Evolutionary conservation across 2,113 vertebrate genomes (phyloP), one percentile per base, ranked within the genome.

Genomic region (Cyprinus carpio): DNA sequence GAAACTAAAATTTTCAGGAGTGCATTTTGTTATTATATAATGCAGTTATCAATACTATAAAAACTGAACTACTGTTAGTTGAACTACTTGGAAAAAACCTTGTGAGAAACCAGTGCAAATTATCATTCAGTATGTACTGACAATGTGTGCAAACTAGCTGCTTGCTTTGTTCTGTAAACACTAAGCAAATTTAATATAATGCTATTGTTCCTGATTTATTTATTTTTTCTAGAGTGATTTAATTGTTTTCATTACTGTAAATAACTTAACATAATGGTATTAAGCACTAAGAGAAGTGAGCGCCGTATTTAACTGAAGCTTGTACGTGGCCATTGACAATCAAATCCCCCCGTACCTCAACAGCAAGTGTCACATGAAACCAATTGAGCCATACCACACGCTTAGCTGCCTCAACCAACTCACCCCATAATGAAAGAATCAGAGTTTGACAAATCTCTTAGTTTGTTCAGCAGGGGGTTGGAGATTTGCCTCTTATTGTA

Each of bases 381-480:
- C 83, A 90, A 92, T 90, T 91, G 89, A 92, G 91, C 90, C 85
- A 83, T 91, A 89, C 84, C 40, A 37, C 84, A 87, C 27, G 89
- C 90, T 93, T 92, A 94, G 90, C 88, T 54, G 51, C 16, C 84
- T 91, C 90, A 90, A 92, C 87, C 89, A 84, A 87, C 86, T 87
- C 82, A 86, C 90, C 90, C 75, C 90, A 84, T 91, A 92, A 89
- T 91, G 81, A 89, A 92, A 89, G 90, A 92, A 93, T 90, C 89
- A 84, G 90, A 89, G 83, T 91, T 92, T 93, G 91, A 92, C 93
- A 93, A 94, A 94, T 94, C 91, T 92, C 90, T 89, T 87, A 92
- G 91, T 92, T 90, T 88, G 83, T 89, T 87, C 89, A 89, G 90
- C 90, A 89, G 88, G 49, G 49, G 87, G 84, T 91, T 88, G 83